Base-by-base conservation (phyloP, 1,140 invertebrate species). In the Lepidurus apus region DNA sequence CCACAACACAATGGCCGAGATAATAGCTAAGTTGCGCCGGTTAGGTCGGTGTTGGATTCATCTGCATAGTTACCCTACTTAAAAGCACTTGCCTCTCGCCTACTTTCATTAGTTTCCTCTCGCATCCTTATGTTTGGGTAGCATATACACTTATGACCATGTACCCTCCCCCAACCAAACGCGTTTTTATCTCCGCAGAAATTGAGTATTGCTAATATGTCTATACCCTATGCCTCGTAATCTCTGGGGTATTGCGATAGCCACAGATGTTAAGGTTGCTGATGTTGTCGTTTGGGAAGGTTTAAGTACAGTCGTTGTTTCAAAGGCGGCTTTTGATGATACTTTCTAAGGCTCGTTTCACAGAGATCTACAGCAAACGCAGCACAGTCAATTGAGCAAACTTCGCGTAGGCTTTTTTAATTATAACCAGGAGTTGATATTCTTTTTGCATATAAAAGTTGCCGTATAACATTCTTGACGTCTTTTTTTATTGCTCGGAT, bases 41-140 rank as follows among this genome's bases (percentile, higher is more conserved):
- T 34, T 34, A 4, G 34, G 34, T 34, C 34, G 34, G 34, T 34
- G 53, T 65, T 4, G 17, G 8, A n/a, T 65, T 9, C 17, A 65
- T 65, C 53, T 65, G 21, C n/a, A 65, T 65, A 65, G 53, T 65
- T 65, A n/a, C 9, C 53, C 53, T 65, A 65, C 53, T 65, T 65
- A 65, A 21, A 13, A 13, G 21, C 13, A 21, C 53, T 65, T 65
- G 53, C 21, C 21, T 65, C 53, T 21, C 13, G 53, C 21, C 21
- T 65, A 13, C 45, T 65, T 65, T 17, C 21, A 21, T 65, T 65
- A 65, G 21, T 17, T 65, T 21, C 17, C 21, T 65, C 53, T 65
- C 53, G 34, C 34, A 65, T 65, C 21, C 17, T 17, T 13, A 17
- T n/a, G 53, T 7, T 17, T 13, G 53, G 53, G 45, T 11, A 65